Evolutionary conservation across 2,888 invertebrate species (phyloP).

Genomic region (Gonocerus acuteangulatus): DNA sequence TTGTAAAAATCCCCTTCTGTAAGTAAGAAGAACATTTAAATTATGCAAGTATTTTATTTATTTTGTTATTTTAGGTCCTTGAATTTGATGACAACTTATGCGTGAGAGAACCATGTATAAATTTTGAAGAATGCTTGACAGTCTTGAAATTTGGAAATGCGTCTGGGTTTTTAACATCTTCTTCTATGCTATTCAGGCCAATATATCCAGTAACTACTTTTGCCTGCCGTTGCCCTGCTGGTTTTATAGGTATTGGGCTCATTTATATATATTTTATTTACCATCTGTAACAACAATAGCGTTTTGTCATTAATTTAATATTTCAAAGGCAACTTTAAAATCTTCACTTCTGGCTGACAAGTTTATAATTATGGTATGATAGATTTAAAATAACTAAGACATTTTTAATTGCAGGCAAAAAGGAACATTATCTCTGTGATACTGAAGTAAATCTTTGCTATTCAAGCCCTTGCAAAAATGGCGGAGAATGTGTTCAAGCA

Average conservation of each 20-base stretch:
- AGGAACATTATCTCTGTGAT: constrained; percentile 86
- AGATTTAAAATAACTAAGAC: background rate
- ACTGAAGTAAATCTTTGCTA: constrained; percentile 95
- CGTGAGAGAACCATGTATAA: constrained; percentile 87
- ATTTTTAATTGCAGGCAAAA: constrained; percentile 53
- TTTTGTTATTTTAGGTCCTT: constrained; percentile 68
- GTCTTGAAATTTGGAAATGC: constrained; percentile 89
- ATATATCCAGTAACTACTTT: constrained; percentile 92
- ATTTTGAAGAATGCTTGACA: constrained; percentile 86
- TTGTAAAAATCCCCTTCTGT: no score
- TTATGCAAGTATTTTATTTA: no score
- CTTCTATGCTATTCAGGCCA: constrained; percentile 83
- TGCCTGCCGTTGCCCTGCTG: constrained; percentile 82
- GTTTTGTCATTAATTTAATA: constrained; percentile 14
- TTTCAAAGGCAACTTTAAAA: no score
- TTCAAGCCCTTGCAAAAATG: constrained; percentile 85
- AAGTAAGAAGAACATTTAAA: no score
- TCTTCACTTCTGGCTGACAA: background rate
- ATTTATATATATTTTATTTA: background rate
- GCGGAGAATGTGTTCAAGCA: constrained; percentile 72
- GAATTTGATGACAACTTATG: constrained; percentile 96
- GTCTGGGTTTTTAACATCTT: constrained; percentile 78
- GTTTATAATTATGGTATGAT: background rate
- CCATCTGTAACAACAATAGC: background rate
- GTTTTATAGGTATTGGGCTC: constrained; percentile 66